Evolutionary conservation across 2,113 vertebrate species (phyloP).

Genomic region (Notothenia rossii): DNA sequence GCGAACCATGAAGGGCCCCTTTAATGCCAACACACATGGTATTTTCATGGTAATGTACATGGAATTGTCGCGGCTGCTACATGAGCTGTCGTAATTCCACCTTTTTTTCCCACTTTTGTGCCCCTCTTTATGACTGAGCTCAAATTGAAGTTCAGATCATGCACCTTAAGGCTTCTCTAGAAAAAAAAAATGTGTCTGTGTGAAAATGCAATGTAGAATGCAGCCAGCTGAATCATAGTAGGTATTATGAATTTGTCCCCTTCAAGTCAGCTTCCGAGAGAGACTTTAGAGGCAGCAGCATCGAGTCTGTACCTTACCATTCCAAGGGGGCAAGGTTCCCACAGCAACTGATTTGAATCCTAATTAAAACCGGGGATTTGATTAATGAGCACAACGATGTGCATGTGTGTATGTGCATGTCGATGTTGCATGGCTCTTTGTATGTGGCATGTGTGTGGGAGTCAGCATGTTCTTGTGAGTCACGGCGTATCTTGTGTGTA

Average conservation of each 20-base stretch:
- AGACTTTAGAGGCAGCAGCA: constrained; percentile 51
- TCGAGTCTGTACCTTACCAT: constrained; percentile 71
- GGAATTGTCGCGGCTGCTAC: constrained; percentile 9
- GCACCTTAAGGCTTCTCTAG: constrained; percentile 51
- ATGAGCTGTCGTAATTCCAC: constrained; percentile 29
- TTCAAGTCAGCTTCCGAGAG: constrained; percentile 47
- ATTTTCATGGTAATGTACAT: constrained; percentile 44
- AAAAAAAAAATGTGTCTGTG: constrained; percentile 51
- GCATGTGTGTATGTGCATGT: background rate
- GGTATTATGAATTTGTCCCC: constrained; percentile 66
- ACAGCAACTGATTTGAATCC: constrained; percentile 81
- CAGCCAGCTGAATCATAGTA: constrained; percentile 69
- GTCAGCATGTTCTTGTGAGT: constrained; percentile 63
- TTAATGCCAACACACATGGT: constrained; percentile 37
- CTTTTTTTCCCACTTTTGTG: constrained; percentile 31
- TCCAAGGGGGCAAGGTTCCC: constrained; percentile 77
- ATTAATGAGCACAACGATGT: constrained; percentile 76
- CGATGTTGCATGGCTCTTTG: constrained; percentile 27
- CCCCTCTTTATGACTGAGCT: constrained; percentile 39
- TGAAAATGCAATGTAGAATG: constrained; percentile 59
- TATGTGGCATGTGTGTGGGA: constrained; percentile 60
- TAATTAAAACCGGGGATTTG: constrained; percentile 82
- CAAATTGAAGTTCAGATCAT: constrained; percentile 63
- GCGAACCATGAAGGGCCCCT: constrained; percentile 21
- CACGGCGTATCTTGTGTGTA: constrained; percentile 52